These are phyloP conservation scores for Helicoverpa assulta DNA, from an alignment of 2,888 invertebrate genomes.

Conservation along the genomic window DNA sequence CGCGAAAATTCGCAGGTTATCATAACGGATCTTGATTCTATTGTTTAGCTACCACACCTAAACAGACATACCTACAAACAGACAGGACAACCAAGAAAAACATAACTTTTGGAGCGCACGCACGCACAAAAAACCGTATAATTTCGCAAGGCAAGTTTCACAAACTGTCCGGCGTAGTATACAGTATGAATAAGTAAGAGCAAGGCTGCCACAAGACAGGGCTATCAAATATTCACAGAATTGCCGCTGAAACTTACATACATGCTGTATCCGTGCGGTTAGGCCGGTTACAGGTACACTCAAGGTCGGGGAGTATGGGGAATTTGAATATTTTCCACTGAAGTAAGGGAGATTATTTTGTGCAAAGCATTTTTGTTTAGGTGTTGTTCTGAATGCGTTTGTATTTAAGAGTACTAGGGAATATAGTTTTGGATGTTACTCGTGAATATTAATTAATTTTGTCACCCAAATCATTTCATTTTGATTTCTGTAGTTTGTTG, in stretches of 20 bases:
- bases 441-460: too few species aligned
- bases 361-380: too few species aligned
- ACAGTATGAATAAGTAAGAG: constrained; percentile 54
- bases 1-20: too few species aligned
- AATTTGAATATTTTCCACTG: background rate
- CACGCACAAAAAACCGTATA: background rate
- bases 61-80: too few species aligned
- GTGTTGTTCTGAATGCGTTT: too few species aligned
- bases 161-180: constrained; percentile 15
- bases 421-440: too few species aligned
- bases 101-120: background rate
- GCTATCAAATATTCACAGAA: constrained; percentile 52
- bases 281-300: constrained; percentile 13
- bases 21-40: too few species aligned
- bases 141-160: constrained; percentile 21
- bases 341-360: too few species aligned
- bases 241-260: constrained; percentile 32
- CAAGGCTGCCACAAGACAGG: constrained; percentile 43
- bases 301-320: constrained; percentile 25
- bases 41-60: too few species aligned
- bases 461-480: too few species aligned
- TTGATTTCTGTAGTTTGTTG: too few species aligned
- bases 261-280: constrained; percentile 16
- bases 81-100: background rate
- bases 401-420: too few species aligned